Evolutionary conservation across 2,888 invertebrate genomes (phyloP).

Genomic region (Caenorhabditis becei): DNA sequence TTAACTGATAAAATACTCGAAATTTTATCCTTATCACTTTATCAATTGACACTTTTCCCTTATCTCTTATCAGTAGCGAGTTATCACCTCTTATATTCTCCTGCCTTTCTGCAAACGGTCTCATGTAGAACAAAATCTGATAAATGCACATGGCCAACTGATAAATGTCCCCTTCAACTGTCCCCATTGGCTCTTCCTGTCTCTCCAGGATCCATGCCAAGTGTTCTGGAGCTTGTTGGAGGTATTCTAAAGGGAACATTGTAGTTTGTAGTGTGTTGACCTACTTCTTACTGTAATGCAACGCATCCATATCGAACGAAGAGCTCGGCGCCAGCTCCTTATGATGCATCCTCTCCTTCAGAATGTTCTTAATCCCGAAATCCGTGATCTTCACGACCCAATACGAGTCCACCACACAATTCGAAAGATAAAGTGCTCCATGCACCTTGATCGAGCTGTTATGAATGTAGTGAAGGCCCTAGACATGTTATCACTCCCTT

Average conservation of each 20-base stretch:
- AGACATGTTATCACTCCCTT: not conserved
- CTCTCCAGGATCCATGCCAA: constrained; percentile 52
- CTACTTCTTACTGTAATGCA: constrained; percentile 47
- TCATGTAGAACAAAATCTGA: constrained; percentile 67
- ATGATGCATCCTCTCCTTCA: constrained; percentile 60
- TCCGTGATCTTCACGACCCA: constrained; percentile 74
- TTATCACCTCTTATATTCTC: constrained; percentile 56
- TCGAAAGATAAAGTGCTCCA: constrained; percentile 68
- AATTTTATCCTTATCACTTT: not conserved
- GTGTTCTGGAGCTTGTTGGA: constrained; percentile 68
- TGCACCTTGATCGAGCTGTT: constrained; percentile 66
- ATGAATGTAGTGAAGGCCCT: constrained; percentile 72
- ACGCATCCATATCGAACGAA: constrained; percentile 34
- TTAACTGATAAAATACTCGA: not conserved
- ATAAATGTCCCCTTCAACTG: constrained; percentile 66
- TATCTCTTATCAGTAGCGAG: not conserved
- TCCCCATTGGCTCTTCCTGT: constrained; percentile 50
- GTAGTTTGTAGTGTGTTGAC: too few species aligned
- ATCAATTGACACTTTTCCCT: not conserved
- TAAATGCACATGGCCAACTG: constrained; percentile 72
- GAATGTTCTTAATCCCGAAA: constrained; percentile 64
- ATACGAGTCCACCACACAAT: constrained; percentile 73
- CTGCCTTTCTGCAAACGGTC: constrained; percentile 66
- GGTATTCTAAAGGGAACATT: constrained; percentile 57
- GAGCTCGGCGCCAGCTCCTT: constrained; percentile 53